Base-by-base conservation (phyloP, 2,888 invertebrate genomes). In the Cosmorhoe ocellata region DNA sequence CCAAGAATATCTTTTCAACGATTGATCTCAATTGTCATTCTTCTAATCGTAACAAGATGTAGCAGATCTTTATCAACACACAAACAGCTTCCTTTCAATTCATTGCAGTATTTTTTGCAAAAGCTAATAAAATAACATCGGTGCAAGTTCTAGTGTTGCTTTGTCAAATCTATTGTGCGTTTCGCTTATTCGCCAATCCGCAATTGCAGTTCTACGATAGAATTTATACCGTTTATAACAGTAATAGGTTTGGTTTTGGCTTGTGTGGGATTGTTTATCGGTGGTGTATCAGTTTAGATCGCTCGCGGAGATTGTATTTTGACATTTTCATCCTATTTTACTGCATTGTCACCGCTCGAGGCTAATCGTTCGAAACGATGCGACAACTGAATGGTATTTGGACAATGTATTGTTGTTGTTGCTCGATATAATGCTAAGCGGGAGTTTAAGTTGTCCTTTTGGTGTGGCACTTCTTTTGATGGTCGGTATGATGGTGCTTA, bases 251-350 rank as follows among this genome's bases (percentile, higher is more conserved):
- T 46, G 40, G 45, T 43, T 67, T 63, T 64, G 9, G 36, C 31
- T 42, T 49, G 31, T 28, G 26, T 27, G 1, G 6, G 3, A 7
- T 18, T 11, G 6, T 45, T 43, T 47, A 26, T 31, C 34, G 45
- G 37, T 49, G 44, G 40, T 55, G 52, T 28, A 34, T 50, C 9
- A 13, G 12, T 70, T 71, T 67, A 81, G 86, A 86, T 87, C 66
- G 79, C 75, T 71, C 68, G 67, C 64, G 62, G 61, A 82, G 87
- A 88, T 88, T 81, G 83, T 84, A 85, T 87, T 86, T 87, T 89
- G 89, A 87, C 89, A 80, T 88, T 86, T 87, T 82, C 82, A 89
- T 90, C 87, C 86, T 67, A 84, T 90, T 87, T 81, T 74, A 74
- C 60, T 60, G 76, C 68, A 81, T 84, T 79, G 81, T 80, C 71